phyloP scores from a whole-genome alignment of 2,888 invertebrate genomes.

The Metacarcinus magister region DNA sequence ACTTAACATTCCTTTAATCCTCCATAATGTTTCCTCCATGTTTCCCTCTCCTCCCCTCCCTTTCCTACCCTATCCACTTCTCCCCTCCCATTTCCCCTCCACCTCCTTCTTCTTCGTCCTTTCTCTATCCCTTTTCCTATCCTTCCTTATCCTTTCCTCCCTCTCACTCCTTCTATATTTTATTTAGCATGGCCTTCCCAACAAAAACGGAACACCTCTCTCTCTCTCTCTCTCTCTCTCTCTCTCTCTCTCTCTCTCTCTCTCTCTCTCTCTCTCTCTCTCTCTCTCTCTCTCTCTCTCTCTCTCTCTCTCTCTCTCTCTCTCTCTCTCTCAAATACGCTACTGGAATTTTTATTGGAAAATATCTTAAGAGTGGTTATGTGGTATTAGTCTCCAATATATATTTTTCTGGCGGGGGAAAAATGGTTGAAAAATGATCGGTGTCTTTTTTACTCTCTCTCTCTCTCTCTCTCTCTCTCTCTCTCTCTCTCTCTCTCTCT shows the following conservation, averaged over 20 bases:
- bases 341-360: constrained; percentile 41
- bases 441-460: neutral
- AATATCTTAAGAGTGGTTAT: constrained; percentile 44
- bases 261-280: constrained; percentile 48
- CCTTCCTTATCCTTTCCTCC: neutral
- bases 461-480: too few species aligned
- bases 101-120: neutral
- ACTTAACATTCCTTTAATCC: neutral
- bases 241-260: constrained; percentile 43
- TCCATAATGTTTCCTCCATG: neutral
- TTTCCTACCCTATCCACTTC: neutral
- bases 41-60: neutral
- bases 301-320: constrained; percentile 36
- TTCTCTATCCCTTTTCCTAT: neutral
- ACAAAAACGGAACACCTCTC: neutral
- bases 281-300: constrained; percentile 48
- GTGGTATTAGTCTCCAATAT: constrained; percentile 48
- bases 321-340: constrained; percentile 10
- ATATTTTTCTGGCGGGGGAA: neutral
- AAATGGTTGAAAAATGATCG: constrained; percentile 29
- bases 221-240: neutral
- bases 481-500: too few species aligned
- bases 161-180: neutral
- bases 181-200: neutral
- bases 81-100: neutral